Base-by-base conservation (phyloP, 1,140 invertebrate species). In the Zaprionus ornatus region DNA sequence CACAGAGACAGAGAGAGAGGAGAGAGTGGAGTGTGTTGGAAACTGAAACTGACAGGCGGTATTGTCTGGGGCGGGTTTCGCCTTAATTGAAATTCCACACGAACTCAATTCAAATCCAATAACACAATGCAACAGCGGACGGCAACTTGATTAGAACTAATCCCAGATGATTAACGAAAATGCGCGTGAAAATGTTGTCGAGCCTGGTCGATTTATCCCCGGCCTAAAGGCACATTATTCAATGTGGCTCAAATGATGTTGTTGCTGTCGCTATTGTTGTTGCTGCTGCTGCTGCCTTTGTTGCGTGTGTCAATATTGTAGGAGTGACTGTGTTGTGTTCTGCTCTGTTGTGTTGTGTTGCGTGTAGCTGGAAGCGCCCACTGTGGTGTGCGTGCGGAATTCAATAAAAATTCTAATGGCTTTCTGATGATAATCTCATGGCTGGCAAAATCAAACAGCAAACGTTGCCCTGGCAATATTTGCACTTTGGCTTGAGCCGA, bases 371-470 rank as follows among this genome's bases (percentile, higher is more conserved):
- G 50, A 73, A 57, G 17, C 54, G 72, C 21, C 19, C 71, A 32
- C 19, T 84, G 55, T 77, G 29, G 62, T 74, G 76, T 82, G 85
- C 72, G 85, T 88, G 79, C 76, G 86, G 85, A 90, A 90, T 90
- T 90, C 85, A 90, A 90, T 90, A 90, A 90, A 90, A 90, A 90
- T 90, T 90, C 86, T 90, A 90, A 90, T 90, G 85, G 86, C 72
- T 90, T 90, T 90, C 85, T 90, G 85, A 90, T 90, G 86, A 90
- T 90, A 90, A 90, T 90, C 85, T 82, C 82, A 77, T 90, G 86
- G 73, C 86, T 85, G 77, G 74, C 69, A 85, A 90, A 90, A 90
- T 90, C 85, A 90, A 90, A 90, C 76, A 90, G 76, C 76, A 75
- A 81, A 75, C 70, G 59, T 79, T 84, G 80, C 60, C 70, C 74